Percentiles rank a stretch among this genome's conserved stretches.
Evolutionary conservation across 2,888 invertebrate genomes (phyloP).

Genomic region (Perdita meconis): DNA sequence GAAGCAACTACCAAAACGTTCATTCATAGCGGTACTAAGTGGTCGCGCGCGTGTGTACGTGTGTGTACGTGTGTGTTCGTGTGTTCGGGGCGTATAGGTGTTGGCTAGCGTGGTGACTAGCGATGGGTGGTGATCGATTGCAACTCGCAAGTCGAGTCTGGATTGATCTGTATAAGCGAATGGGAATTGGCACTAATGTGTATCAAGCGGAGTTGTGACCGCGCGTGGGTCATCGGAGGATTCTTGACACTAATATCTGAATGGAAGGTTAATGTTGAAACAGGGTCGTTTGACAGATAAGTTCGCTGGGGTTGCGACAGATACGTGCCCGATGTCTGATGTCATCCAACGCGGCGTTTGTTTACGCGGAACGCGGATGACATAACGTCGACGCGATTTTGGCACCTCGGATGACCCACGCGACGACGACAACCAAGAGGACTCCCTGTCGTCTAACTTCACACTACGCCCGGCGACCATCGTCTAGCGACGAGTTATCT

Average conservation of each 20-base stretch:
- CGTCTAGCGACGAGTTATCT: conserved; percentile 24
- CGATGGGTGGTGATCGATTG: conserved; percentile 13
- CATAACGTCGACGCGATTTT: background rate
- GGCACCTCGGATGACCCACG: conserved; percentile 24
- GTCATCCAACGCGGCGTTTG: background rate
- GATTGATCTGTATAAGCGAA: conserved; percentile 26
- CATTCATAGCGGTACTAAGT: conserved; percentile 44
- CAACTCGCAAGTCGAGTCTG: background rate
- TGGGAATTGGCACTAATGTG: conserved; percentile 26
- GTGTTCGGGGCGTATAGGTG: background rate
- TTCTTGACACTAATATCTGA: background rate
- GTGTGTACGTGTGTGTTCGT: conserved; percentile 6
- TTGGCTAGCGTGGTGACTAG: conserved; percentile 20
- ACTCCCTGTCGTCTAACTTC: conserved; percentile 25
- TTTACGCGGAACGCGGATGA: background rate
- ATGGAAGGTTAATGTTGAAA: background rate
- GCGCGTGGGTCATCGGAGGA: conserved; percentile 16
- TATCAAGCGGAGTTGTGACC: conserved; percentile 11
- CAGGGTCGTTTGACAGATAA: no score
- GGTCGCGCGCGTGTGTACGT: conserved; percentile 1
- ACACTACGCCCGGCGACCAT: conserved; percentile 25
- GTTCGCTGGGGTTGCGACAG: no score
- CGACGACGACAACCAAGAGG: background rate
- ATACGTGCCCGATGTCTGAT: background rate
- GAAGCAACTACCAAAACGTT: conserved; percentile 60